Conservation (phyloP, 2,113 vertebrate species). For the Coturnix japonica region DNA sequence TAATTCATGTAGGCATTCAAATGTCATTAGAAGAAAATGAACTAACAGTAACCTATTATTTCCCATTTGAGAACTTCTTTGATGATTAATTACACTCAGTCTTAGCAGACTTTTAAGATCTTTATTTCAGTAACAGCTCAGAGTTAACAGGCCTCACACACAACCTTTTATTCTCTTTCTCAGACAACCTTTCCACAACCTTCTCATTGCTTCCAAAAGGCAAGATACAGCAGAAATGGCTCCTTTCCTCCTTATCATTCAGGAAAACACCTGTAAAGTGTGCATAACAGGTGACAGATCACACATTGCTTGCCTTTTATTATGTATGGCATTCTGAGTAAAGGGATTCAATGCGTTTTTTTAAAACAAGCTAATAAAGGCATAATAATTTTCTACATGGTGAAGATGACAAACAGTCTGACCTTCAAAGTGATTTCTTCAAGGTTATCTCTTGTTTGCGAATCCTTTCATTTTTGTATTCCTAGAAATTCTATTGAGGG, state of each 20-base stretch:
- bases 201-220: neutral
- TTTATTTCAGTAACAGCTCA: neutral
- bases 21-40: neutral
- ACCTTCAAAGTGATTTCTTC: neutral
- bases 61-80: neutral
- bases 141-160: too few species aligned
- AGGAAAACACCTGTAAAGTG: neutral
- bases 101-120: neutral
- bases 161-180: neutral
- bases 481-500: neutral
- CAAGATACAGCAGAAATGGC: neutral
- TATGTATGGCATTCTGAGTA: neutral
- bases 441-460: neutral
- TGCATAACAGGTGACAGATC: accelerated
- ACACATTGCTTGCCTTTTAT: neutral
- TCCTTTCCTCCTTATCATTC: neutral
- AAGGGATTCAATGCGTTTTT: neutral
- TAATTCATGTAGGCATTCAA: neutral
- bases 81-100: neutral
- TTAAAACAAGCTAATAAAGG: neutral
- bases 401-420: neutral
- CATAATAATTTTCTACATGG: neutral
- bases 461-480: neutral
- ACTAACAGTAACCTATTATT: neutral
- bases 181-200: neutral